Evolutionary conservation across 2,888 invertebrate species (phyloP).

Genomic region (Perithous albicinctus): DNA sequence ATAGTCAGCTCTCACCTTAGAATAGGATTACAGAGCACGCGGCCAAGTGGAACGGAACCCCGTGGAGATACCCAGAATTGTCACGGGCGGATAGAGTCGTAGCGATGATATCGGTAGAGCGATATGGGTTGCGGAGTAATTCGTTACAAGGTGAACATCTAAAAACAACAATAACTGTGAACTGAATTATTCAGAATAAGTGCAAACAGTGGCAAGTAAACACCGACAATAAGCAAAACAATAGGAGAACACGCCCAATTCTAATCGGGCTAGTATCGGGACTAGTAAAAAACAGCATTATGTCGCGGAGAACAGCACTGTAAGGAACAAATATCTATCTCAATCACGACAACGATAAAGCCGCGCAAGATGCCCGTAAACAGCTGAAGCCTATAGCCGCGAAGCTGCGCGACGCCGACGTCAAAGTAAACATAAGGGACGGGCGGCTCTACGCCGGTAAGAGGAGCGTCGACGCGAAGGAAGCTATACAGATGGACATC

Average conservation of each 20-base stretch:
- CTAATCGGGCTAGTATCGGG: slow-evolving; percentile 12
- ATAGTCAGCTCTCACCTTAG: too few relatives aligned
- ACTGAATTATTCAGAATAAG: too few relatives aligned
- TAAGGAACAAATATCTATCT: slow-evolving; percentile 13
- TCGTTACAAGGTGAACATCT: too few relatives aligned
- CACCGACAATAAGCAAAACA: too few relatives aligned
- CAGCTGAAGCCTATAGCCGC: background rate
- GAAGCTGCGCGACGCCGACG: background rate
- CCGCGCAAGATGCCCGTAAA: background rate
- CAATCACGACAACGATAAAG: slow-evolving; percentile 3
- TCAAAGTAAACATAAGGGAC: background rate
- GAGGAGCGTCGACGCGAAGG: background rate
- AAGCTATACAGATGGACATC: background rate
- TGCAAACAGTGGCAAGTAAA: too few relatives aligned
- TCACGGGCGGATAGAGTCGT: too few relatives aligned
- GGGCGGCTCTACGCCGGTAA: background rate
- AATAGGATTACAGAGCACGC: too few relatives aligned
- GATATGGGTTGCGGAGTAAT: too few relatives aligned
- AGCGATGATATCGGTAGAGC: too few relatives aligned
- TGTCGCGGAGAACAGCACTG: background rate
- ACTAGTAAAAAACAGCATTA: background rate
- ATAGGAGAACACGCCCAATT: background rate
- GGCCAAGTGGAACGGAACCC: too few relatives aligned
- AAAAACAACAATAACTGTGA: too few relatives aligned
- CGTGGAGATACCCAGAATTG: too few relatives aligned